Evolutionary conservation across 1,140 invertebrate genomes (phyloP).

Genomic region (Meloidogyne chitwoodi): DNA sequence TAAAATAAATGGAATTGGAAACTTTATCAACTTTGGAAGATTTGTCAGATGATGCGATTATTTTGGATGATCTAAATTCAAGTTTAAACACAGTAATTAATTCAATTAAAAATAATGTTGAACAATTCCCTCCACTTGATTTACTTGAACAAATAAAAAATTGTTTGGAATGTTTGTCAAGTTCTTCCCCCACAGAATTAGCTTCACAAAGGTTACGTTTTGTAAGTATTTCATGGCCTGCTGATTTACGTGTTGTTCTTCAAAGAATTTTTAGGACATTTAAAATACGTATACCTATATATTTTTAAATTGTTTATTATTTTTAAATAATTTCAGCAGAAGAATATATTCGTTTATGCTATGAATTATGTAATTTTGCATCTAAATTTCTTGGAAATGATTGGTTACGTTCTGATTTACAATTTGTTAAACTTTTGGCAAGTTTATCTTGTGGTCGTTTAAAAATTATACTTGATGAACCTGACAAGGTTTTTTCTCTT

Average conservation of each 20-base stretch:
- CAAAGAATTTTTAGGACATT: conserved; percentile 10
- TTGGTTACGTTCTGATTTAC: conserved; percentile 1
- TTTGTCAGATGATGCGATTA: neutral
- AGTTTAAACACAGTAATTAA: neutral
- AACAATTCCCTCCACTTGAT: conserved; percentile 8
- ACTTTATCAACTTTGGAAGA: neutral
- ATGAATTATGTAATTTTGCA: conserved; percentile 4
- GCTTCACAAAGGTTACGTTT: neutral
- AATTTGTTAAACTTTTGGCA: conserved; percentile 11
- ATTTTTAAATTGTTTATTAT: neutral
- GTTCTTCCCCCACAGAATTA: neutral
- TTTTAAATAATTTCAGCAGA: conserved; percentile 9
- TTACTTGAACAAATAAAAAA: conserved; percentile 8
- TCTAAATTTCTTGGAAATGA: conserved; percentile 7
- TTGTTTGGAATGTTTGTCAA: conserved; percentile 10
- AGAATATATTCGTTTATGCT: neutral
- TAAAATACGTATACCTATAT: conserved; percentile 1
- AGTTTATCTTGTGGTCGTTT: conserved; percentile 17
- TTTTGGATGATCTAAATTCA: conserved; percentile 17
- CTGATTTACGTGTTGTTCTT: conserved; percentile 14
- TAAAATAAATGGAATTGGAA: no score
- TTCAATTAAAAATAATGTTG: neutral
- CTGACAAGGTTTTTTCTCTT: neutral
- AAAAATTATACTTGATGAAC: neutral
- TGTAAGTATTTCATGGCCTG: conserved; percentile 13